These are phyloP conservation scores for Cyclophora albipunctata DNA, from an alignment of 2,888 invertebrate species.

Conservation along the genomic window DNA sequence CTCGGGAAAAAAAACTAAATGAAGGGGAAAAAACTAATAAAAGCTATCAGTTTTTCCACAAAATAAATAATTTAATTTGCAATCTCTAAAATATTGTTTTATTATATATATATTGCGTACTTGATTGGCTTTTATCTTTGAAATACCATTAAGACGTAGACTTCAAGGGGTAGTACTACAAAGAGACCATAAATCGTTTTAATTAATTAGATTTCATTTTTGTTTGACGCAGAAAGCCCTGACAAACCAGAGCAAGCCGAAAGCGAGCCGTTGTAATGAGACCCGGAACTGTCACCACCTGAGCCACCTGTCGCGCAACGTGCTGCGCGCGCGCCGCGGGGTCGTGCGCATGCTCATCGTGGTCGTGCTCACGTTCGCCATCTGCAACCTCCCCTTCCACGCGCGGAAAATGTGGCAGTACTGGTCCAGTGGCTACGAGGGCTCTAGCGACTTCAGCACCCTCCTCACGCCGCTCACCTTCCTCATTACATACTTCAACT, in stretches of 20 bases:
- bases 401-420: constrained; percentile 91
- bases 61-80: too few species aligned
- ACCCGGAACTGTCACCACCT: constrained; percentile 76
- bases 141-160: too few species aligned
- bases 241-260: constrained; percentile 39
- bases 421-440: constrained; percentile 82
- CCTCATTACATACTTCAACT: constrained; percentile 91
- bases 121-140: too few species aligned
- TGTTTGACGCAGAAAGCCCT: constrained; percentile 23
- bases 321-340: constrained; percentile 85
- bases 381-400: constrained; percentile 93
- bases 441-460: constrained; percentile 83
- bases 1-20: too few species aligned
- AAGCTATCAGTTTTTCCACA: too few species aligned
- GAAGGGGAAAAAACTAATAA: too few species aligned
- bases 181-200: too few species aligned
- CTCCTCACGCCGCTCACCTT: constrained; percentile 90
- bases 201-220: too few species aligned
- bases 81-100: too few species aligned
- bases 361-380: constrained; percentile 90
- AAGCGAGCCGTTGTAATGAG: constrained; percentile 51
- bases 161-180: too few species aligned
- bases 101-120: too few species aligned
- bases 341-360: constrained; percentile 93
- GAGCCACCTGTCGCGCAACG: constrained; percentile 83